Percentiles rank a stretch among this genome's conserved stretches.
phyloP scores from a whole-genome alignment of 2,113 vertebrate genomes.

The Catharus minimus region DNA sequence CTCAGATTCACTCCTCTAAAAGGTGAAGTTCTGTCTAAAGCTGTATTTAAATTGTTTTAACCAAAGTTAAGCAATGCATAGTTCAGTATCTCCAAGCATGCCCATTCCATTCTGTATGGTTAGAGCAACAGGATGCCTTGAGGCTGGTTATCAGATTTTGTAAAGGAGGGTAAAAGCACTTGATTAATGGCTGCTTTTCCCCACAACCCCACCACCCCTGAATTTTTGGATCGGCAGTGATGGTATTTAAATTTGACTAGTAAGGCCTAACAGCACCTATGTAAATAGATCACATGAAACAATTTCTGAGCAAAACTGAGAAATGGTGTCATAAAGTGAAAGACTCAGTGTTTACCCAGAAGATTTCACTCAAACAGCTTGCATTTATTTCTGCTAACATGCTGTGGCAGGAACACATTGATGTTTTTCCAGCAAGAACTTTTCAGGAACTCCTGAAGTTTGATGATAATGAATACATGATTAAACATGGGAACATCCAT shows the following conservation, averaged over 20 bases:
- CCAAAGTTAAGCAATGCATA: not conserved
- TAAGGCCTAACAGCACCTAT: not conserved
- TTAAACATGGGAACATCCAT: not conserved
- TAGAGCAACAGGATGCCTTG: not conserved
- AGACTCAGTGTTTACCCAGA: not conserved
- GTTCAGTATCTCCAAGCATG: not conserved
- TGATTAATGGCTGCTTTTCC: not conserved
- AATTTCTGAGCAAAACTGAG: not conserved
- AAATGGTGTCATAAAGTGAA: not conserved
- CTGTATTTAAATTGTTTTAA: not conserved
- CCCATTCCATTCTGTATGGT: not conserved
- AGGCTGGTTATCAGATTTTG: not conserved
- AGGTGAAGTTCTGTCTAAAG: not conserved
- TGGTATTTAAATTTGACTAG: not conserved
- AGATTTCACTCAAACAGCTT: not conserved
- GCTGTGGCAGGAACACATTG: not conserved
- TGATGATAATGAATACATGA: not conserved
- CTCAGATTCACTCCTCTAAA: not conserved
- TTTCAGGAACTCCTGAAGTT: not conserved
- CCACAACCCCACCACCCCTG: rapidly evolving
- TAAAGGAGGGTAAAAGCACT: not conserved
- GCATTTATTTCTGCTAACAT: not conserved
- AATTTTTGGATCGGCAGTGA: not conserved
- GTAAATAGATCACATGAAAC: not conserved
- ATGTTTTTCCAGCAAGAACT: not conserved